Evolutionary conservation across 1,140 invertebrate species (phyloP).

Genomic region (Polypedilum vanderplanki): DNA sequence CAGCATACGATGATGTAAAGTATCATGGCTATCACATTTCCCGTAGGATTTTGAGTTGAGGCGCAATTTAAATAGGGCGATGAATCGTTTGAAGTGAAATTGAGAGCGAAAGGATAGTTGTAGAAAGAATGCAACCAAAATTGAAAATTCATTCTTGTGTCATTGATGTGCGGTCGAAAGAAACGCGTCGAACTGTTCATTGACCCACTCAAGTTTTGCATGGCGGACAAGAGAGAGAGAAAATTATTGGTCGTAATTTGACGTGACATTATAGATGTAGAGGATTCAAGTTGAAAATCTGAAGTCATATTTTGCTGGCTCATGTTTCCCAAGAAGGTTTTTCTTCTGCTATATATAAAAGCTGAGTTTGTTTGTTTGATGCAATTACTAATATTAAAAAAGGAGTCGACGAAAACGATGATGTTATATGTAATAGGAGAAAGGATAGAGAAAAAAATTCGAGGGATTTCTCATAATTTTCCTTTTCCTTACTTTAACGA

Average conservation of each 20-base stretch:
- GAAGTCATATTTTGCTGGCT: neutral
- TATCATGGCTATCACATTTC: conserved; percentile 53
- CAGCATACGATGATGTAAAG: conserved; percentile 78
- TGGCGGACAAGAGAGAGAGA: neutral
- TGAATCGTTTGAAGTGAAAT: conserved; percentile 8
- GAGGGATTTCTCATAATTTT: neutral
- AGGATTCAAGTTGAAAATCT: neutral
- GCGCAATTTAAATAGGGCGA: neutral
- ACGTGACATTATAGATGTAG: neutral
- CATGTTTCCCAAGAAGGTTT: neutral
- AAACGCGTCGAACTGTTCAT: neutral
- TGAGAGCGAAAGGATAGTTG: neutral
- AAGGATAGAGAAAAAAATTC: neutral
- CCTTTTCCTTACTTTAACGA: neutral
- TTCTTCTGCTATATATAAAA: neutral
- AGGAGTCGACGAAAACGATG: neutral
- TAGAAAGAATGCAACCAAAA: neutral
- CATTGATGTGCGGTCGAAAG: conserved; percentile 4
- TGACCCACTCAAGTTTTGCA: neutral
- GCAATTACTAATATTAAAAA: too few relatives aligned
- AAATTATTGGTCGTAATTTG: neutral
- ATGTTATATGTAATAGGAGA: neutral
- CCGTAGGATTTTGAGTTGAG: conserved; percentile 33
- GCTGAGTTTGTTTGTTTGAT: neutral
- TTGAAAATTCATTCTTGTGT: conserved; percentile 12